These are phyloP conservation scores for Strigamia transsilvanica DNA, from an alignment of 2,888 invertebrate species.

Conservation along the genomic window DNA sequence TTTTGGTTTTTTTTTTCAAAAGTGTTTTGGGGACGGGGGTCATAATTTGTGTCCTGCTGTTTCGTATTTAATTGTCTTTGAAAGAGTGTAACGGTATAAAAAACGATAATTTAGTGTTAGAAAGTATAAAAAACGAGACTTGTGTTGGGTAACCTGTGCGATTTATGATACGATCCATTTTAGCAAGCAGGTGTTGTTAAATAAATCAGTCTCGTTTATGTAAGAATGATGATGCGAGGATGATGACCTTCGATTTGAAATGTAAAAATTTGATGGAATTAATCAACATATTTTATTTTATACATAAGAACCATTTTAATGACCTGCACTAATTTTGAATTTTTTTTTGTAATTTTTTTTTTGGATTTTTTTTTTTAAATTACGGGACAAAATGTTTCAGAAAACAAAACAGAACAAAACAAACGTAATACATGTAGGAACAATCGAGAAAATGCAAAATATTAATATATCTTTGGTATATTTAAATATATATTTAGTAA, in stretches of 20 bases:
- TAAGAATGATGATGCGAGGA: conserved; percentile 1
- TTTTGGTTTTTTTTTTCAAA: too few relatives aligned
- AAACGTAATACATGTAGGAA: too few relatives aligned
- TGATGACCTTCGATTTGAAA: not conserved
- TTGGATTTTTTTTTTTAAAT: too few relatives aligned
- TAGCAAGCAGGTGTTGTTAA: conserved; percentile 4
- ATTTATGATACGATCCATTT: not conserved
- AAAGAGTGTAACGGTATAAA: not conserved
- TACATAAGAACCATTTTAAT: not conserved
- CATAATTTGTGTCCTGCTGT: not conserved
- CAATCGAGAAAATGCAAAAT: too few relatives aligned
- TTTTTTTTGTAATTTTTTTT: too few relatives aligned
- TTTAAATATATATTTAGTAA: too few relatives aligned
- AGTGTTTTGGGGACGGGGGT: not conserved
- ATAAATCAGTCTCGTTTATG: conserved; percentile 4
- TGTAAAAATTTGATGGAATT: not conserved
- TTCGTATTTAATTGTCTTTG: not conserved
- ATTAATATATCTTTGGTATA: too few relatives aligned
- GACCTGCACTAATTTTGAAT: not conserved
- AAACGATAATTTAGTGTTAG: not conserved
- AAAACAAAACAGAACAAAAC: too few relatives aligned
- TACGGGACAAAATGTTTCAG: too few relatives aligned
- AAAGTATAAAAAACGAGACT: not conserved
- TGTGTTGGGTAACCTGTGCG: conserved; percentile 10
- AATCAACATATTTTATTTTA: conserved; percentile 5